Evolutionary conservation across 2,797 vertebrate genomes (phyloP), one percentile per base, ranked within the genome.

Genomic region (Poeciliopsis turneri): DNA sequence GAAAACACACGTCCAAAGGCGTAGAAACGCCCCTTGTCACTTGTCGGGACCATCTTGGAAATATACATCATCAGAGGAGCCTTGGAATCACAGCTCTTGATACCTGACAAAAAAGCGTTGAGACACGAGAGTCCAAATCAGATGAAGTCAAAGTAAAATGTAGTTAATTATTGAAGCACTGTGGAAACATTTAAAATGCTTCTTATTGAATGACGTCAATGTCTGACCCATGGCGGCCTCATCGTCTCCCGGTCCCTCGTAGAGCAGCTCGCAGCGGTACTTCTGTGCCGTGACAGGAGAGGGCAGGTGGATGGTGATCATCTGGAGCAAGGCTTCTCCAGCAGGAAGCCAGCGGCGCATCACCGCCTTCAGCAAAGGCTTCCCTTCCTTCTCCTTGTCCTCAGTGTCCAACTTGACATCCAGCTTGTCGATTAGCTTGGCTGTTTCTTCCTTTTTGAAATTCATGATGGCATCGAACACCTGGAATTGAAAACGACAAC

Each of bases 31-130:
- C 98, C 98, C 84, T 99, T 99, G 92, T 99, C 97, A 0, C 91
- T 95, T 5, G 98, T 99, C n/a, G 98, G 98, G 87, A 99, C 97
- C 98, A 99, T 99, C 94, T 99, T 99, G 46, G 98, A 99, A 90
- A 99, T 98, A 90, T 99, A 99, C 98, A 98, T 99, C 94, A 99
- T 97, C 41, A 99, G 90, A 13, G 97, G 98, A n/a, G 95, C 97
- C 90, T 98, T 98, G 74, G 98, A 94, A 77, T 99, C 97, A 43
- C 98, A 99, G 95, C 96, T 98, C 93, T 99, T 99, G 68, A 99
- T 97, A 74, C 97, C 98, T 99, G 80, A 5, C 1, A 64, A 78
- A 69, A 78, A 69, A 78, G 39, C 80, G n/a, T 84, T 74, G 25
- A 76, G 20, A 82, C 1, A 6, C 39, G 41, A 53, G 20, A 46